Conservation (phyloP, 2,113 vertebrate genomes). For the Pelodiscus sinensis region DNA sequence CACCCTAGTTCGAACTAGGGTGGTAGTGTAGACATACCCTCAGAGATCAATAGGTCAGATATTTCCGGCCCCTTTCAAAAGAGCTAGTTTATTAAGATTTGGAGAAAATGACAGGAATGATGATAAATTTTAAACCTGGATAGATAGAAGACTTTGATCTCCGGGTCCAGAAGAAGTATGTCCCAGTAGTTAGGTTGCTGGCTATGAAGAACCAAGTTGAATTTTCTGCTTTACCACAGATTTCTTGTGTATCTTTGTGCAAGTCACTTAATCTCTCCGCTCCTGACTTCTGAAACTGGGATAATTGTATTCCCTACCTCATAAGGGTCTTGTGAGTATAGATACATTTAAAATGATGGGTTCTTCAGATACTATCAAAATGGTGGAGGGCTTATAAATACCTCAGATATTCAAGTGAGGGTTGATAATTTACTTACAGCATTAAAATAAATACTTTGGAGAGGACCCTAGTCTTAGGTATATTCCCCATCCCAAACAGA, state of each 20-base stretch:
- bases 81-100: neutral
- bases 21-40: too few species aligned
- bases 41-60: neutral
- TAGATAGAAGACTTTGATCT: neutral
- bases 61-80: neutral
- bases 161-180: neutral
- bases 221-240: neutral
- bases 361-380: neutral
- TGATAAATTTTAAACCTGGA: neutral
- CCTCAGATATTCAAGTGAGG: too few species aligned
- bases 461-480: neutral
- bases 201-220: neutral
- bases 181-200: neutral
- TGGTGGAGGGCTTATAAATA: fast-evolving
- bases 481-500: neutral
- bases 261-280: neutral
- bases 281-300: neutral
- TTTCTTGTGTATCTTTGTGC: neutral
- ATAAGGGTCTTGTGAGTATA: neutral
- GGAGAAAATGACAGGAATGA: neutral
- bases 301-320: neutral
- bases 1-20: too few species aligned
- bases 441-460: neutral
- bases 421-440: neutral
- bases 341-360: neutral